Evolutionary conservation across 2,888 invertebrate genomes (phyloP).

Genomic region (Apomyelois bistriatella): DNA sequence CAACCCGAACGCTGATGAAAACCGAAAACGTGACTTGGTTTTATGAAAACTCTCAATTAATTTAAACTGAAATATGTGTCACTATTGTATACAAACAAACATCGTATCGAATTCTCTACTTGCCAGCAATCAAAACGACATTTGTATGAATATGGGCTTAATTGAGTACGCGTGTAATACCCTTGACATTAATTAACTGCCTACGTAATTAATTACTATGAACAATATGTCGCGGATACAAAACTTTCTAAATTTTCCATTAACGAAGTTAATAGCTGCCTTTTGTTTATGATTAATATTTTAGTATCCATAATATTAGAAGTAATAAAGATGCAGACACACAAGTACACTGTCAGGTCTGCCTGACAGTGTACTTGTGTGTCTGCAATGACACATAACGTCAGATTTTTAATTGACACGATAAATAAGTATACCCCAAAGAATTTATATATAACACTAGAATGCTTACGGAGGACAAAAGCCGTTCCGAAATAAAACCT

Average conservation of each 20-base stretch:
- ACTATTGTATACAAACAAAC: slow-evolving; percentile 1
- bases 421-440: too few relatives aligned
- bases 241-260: slow-evolving; percentile 29
- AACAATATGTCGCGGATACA: slow-evolving; percentile 25
- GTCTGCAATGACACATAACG: too few relatives aligned
- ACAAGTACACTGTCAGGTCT: too few relatives aligned
- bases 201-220: slow-evolving; percentile 31
- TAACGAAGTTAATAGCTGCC: slow-evolving; percentile 15
- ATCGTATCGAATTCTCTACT: slow-evolving; percentile 4
- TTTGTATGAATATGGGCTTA: slow-evolving; percentile 13
- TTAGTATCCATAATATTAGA: slow-evolving; percentile 10
- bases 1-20: background rate
- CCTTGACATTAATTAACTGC: slow-evolving; percentile 31
- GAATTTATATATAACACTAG: too few relatives aligned
- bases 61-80: background rate
- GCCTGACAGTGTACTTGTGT: too few relatives aligned
- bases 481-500: too few relatives aligned
- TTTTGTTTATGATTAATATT: slow-evolving; percentile 21
- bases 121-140: slow-evolving; percentile 13
- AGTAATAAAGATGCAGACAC: background rate
- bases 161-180: slow-evolving; percentile 16
- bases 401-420: too few relatives aligned
- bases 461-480: too few relatives aligned
- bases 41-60: background rate
- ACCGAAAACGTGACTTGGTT: background rate